A percentile compares a stretch with the other conserved stretches of the same genome.
phyloP scores from a whole-genome alignment of 1,140 invertebrate species.

The Hyphantria cunea region DNA sequence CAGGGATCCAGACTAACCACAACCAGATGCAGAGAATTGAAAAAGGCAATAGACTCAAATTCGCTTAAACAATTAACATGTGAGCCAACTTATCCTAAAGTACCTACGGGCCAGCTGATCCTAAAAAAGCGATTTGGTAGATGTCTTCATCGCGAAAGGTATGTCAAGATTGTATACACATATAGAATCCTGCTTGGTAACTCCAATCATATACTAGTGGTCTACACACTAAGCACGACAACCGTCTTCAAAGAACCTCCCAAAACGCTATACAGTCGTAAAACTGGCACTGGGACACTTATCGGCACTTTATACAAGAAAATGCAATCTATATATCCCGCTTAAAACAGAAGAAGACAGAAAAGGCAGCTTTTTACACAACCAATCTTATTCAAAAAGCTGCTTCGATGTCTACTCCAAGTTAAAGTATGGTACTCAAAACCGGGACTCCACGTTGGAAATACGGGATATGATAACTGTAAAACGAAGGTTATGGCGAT shows the following conservation, averaged over 20 bases:
- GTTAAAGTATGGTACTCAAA: too few species aligned
- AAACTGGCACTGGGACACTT: too few species aligned
- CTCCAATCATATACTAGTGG: conserved; percentile 29
- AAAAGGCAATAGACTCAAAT: neutral
- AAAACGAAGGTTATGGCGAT: too few species aligned
- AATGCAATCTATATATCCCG: too few species aligned
- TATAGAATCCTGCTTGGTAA: neutral
- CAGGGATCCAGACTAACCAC: conserved; percentile 27
- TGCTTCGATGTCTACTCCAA: too few species aligned
- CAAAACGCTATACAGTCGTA: too few species aligned
- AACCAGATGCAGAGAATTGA: conserved; percentile 7
- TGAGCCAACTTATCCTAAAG: conserved; percentile 3
- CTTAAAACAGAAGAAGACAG: too few species aligned
- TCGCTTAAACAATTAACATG: neutral
- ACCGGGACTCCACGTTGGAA: too few species aligned
- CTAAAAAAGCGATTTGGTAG: neutral
- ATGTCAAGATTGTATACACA: neutral
- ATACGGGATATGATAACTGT: too few species aligned
- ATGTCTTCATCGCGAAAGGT: neutral
- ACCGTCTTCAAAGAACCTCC: conserved; percentile 11
- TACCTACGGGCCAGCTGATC: neutral
- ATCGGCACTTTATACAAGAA: conserved; percentile 18
- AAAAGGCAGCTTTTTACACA: too few species aligned
- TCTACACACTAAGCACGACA: conserved; percentile 20
- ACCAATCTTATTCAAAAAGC: too few species aligned